Percentiles rank a stretch among this genome's conserved stretches.
phyloP scores from a whole-genome alignment of 2,113 vertebrate genomes.

The Gnathonemus longibarbis region DNA sequence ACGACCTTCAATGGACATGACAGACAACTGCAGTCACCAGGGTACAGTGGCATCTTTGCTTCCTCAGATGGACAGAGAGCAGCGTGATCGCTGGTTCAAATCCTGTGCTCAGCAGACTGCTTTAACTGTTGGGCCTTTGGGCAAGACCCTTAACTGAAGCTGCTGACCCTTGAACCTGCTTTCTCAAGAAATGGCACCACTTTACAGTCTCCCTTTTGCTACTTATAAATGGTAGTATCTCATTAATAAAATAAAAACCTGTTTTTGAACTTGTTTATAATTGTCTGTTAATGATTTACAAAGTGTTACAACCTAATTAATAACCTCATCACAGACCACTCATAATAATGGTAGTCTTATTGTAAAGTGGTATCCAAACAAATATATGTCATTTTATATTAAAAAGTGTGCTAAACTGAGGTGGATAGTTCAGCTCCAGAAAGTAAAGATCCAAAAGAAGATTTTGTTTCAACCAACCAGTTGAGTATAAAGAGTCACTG shows the following conservation, averaged over 20 bases:
- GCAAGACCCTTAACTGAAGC: neutral
- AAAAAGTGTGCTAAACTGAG: neutral
- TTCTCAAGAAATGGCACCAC: neutral
- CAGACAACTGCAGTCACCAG: neutral
- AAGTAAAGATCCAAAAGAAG: neutral
- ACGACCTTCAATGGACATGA: neutral
- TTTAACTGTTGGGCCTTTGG: neutral
- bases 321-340: neutral
- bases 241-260: neutral
- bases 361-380: neutral
- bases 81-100: neutral
- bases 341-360: neutral
- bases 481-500: neutral
- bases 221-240: neutral
- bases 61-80: neutral
- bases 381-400: neutral
- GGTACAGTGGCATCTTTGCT: neutral
- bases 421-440: neutral
- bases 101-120: neutral
- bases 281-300: neutral
- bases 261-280: neutral
- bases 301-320: neutral
- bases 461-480: too few relatives aligned
- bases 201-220: neutral
- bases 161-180: neutral